These are phyloP conservation scores for Drosophila jambulina DNA, from an alignment of 1,140 invertebrate species.

Conservation along the genomic window DNA sequence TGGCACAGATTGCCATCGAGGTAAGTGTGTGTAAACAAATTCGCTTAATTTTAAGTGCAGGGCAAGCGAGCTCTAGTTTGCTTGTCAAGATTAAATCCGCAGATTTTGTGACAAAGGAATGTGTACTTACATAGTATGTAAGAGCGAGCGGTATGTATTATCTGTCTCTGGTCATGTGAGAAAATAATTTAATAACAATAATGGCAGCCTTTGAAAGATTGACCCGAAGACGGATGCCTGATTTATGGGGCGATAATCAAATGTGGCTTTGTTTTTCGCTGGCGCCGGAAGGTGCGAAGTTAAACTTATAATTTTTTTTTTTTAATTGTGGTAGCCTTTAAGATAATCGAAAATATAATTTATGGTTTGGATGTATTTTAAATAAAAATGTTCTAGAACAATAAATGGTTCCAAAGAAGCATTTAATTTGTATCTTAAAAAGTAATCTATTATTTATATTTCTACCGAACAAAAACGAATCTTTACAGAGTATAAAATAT, in stretches of 20 bases:
- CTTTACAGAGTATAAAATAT: neutral
- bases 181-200: slow-evolving; percentile 20
- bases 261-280: neutral
- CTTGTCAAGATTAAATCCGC: slow-evolving; percentile 22
- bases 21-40: slow-evolving; percentile 24
- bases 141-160: neutral
- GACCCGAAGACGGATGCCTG: neutral
- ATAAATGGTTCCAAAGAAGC: neutral
- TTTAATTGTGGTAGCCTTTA: neutral
- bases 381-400: neutral
- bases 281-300: neutral
- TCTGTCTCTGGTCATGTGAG: neutral
- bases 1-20: slow-evolving; percentile 20
- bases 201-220: neutral
- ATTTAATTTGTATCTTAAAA: neutral
- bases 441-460: neutral
- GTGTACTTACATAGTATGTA: neutral
- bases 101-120: slow-evolving; percentile 10
- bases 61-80: slow-evolving; percentile 9
- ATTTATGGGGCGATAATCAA: slow-evolving; percentile 8
- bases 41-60: slow-evolving; percentile 14
- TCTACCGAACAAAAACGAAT: neutral
- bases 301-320: neutral
- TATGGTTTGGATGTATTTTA: neutral
- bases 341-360: neutral